Evolutionary conservation across 2,797 vertebrate genomes (phyloP).

Genomic region (Lycodopsis pacificus): DNA sequence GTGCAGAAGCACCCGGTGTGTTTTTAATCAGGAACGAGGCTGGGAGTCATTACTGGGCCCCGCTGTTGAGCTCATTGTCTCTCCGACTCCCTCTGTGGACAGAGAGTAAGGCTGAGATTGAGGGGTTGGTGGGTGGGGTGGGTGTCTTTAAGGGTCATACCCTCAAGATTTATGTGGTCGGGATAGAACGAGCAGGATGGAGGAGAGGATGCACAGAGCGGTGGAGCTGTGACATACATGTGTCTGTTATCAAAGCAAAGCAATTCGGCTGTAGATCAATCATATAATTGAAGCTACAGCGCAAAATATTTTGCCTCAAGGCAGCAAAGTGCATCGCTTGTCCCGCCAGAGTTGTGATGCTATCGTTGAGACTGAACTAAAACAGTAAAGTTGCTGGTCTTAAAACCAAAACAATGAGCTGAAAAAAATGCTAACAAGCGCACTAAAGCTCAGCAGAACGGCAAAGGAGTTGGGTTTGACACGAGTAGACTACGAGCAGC

Average conservation of each 20-base stretch:
- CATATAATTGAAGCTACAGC: slow-evolving; percentile 48
- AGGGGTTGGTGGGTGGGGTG: not conserved
- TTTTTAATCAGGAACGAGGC: slow-evolving; percentile 88
- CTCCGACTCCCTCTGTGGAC: slow-evolving; percentile 71
- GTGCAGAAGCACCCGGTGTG: slow-evolving; percentile 88
- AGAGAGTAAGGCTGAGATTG: slow-evolving; percentile 32
- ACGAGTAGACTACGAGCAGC: not conserved
- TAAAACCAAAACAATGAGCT: slow-evolving; percentile 17
- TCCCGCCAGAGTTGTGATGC: slow-evolving; percentile 1
- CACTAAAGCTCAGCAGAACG: not conserved
- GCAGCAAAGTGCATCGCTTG: slow-evolving; percentile 12
- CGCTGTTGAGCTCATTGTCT: slow-evolving; percentile 85
- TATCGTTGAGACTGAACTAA: not conserved
- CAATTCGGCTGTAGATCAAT: slow-evolving; percentile 53
- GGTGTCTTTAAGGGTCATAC: slow-evolving; percentile 64
- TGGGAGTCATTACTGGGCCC: slow-evolving; percentile 85
- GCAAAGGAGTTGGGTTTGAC: not conserved
- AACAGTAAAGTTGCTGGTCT: not conserved
- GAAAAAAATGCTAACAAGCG: not conserved
- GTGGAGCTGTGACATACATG: slow-evolving; percentile 47
- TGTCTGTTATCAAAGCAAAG: slow-evolving; percentile 56
- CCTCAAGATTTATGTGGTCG: slow-evolving; percentile 68
- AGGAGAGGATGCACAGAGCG: slow-evolving; percentile 40
- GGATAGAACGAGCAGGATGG: slow-evolving; percentile 44
- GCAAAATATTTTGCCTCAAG: slow-evolving; percentile 19